Base-by-base conservation (phyloP, 2,113 vertebrate genomes). In the Stigmatopora nigra region DNA sequence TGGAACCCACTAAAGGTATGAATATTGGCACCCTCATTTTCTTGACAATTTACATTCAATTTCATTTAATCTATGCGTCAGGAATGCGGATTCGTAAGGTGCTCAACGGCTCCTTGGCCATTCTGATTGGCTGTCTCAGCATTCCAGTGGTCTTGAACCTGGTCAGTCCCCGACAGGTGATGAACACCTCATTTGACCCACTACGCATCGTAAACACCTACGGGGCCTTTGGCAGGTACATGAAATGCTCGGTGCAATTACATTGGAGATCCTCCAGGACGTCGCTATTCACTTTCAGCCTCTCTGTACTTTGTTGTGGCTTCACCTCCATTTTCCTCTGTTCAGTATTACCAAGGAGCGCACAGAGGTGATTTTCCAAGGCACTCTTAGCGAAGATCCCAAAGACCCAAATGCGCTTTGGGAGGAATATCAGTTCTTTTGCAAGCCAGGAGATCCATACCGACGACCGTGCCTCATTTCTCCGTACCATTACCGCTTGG, bases 171-270 rank as follows among this genome's bases (percentile, higher is more conserved):
- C 88, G 31, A 15, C 96, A 98, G 84, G 73, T 95, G 80, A 98
- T 99, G 97, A 99, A 98, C 86, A 92, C 91, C 0, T 96, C 95
- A 0, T 99, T 98, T 73, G 92, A 91, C 82, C 82, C 97, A 0
- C 91, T 99, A 53, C 73, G 95, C 17, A 96, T 99, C 0, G 96
- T 99, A 83, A 99, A 99, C 90, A 97, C 95, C 1, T 98, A 99
- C 0, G 97, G 97, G 17, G 95, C 96, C 48, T 99, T 99, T 0
- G 96, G 96, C 60, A 98, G 96, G 97, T 99, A 91, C 22, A 3
- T 44, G 7, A 3, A 22, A 47, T 25, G 36, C 4, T 31, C 19
- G 20, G 51, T 53, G 22, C 51, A 53, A 53, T 53, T 53, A 51
- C 7, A 51, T 3, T 20, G 20, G 20, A 22, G 19, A 13, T 25